Evolutionary conservation across 2,888 invertebrate species (phyloP).

Genomic region (Euplagia quadripunctaria): DNA sequence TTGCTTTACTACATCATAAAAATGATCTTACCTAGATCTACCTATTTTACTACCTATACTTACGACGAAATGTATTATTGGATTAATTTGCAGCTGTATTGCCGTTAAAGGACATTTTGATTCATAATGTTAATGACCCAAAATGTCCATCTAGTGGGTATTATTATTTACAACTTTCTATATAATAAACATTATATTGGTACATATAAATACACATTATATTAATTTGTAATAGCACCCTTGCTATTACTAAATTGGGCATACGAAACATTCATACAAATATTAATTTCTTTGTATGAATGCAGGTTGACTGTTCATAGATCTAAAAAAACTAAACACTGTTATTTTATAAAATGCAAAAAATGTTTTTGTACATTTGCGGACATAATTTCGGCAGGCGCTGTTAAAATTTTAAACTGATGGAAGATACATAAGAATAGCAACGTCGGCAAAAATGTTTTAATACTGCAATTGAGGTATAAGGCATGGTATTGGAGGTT

Average conservation of each 20-base stretch:
- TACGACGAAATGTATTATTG: too few relatives aligned
- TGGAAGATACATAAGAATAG: too few relatives aligned
- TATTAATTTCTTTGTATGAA: conserved; percentile 42
- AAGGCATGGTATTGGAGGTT: too few relatives aligned
- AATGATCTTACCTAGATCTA: too few relatives aligned
- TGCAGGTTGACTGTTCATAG: conserved; percentile 57
- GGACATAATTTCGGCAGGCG: conserved; percentile 43
- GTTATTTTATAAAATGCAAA: neutral
- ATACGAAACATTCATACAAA: conserved; percentile 53
- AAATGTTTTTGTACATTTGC: conserved; percentile 32
- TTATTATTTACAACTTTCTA: neutral
- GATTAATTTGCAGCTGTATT: too few relatives aligned
- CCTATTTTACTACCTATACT: too few relatives aligned
- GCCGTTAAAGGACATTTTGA: neutral
- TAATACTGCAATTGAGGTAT: too few relatives aligned
- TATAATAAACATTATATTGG: too few relatives aligned
- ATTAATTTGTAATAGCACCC: conserved; percentile 13
- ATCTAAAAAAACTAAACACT: conserved; percentile 13
- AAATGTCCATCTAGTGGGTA: neutral
- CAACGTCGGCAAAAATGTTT: too few relatives aligned
- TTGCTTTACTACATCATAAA: too few relatives aligned
- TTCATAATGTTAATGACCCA: neutral
- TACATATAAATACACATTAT: neutral
- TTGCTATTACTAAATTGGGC: conserved; percentile 60
- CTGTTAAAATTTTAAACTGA: conserved; percentile 15